Evolutionary conservation across 2,888 invertebrate species (phyloP).

Genomic region (Harpalus rufipes): DNA sequence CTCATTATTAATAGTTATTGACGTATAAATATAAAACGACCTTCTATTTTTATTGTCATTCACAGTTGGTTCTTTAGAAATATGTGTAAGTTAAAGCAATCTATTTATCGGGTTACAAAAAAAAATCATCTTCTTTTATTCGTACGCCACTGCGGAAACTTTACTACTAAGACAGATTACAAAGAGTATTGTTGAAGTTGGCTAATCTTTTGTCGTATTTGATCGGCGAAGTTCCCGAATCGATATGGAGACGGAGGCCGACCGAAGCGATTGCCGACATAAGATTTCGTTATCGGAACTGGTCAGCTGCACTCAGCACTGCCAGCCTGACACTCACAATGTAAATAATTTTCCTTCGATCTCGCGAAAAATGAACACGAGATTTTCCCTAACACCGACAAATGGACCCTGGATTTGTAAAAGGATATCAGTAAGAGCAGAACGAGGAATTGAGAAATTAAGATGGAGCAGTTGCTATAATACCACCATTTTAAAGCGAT

Average conservation of each 20-base stretch:
- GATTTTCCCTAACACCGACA: conserved; percentile 31
- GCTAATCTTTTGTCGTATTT: conserved; percentile 52
- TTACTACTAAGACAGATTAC: conserved; percentile 46
- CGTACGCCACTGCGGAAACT: conserved; percentile 16
- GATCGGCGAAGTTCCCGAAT: conserved; percentile 39
- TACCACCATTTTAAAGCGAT: too few species aligned
- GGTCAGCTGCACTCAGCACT: conserved; percentile 29
- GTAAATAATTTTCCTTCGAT: conserved; percentile 45
- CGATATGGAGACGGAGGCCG: conserved; percentile 15
- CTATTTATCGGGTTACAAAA: neutral
- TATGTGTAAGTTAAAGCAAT: neutral
- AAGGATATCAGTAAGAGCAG: neutral
- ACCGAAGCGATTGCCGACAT: conserved; percentile 19
- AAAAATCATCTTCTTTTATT: neutral
- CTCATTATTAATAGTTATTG: too few species aligned
- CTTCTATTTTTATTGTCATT: neutral
- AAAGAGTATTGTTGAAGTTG: conserved; percentile 42
- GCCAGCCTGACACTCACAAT: conserved; percentile 26
- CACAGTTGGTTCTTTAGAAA: neutral
- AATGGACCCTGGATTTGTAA: conserved; percentile 30
- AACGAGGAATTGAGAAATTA: neutral
- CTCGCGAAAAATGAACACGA: conserved; percentile 22
- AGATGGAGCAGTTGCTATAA: neutral
- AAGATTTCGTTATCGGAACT: conserved; percentile 27
- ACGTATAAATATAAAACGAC: neutral